A percentile compares a stretch with the other conserved stretches of the same genome.
These are phyloP conservation scores for Melanotaenia maccullochi DNA, from an alignment of 2,797 vertebrate species.

Conservation along the genomic window DNA sequence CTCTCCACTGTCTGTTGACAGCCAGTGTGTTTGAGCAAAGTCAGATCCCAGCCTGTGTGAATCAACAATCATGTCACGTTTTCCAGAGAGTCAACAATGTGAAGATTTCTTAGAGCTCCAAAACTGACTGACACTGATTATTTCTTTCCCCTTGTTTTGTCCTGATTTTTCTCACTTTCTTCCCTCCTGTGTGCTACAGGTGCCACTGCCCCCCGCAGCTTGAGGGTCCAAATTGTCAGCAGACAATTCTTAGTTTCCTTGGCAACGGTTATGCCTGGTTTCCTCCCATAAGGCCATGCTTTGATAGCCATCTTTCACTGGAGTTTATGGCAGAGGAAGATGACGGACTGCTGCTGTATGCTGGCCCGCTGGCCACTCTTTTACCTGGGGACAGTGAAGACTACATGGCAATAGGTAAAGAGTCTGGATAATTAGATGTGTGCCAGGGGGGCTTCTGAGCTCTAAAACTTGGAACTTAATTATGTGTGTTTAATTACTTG, in stretches of 20 bases:
- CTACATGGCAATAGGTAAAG: conserved; percentile 88
- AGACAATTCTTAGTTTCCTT: conserved; percentile 87
- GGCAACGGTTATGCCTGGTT: conserved; percentile 91
- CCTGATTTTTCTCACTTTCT: conserved; percentile 37
- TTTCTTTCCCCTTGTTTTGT: conserved; percentile 47
- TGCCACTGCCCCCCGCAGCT: conserved; percentile 86
- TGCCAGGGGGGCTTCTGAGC: conserved; percentile 19
- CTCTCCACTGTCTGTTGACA: conserved; percentile 19
- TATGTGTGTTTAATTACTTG: conserved; percentile 61
- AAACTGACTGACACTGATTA: conserved; percentile 52
- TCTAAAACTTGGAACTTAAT: conserved; percentile 49
- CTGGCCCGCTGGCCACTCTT: conserved; percentile 83
- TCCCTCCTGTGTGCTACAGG: conserved; percentile 69
- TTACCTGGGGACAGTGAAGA: conserved; percentile 81
- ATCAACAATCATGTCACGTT: conserved; percentile 48
- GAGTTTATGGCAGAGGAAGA: conserved; percentile 88
- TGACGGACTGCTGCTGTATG: conserved; percentile 86
- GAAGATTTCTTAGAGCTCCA: conserved; percentile 38
- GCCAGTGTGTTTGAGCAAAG: conserved; percentile 21
- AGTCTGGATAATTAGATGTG: conserved; percentile 51
- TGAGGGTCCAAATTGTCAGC: conserved; percentile 88
- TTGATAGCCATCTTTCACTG: conserved; percentile 87
- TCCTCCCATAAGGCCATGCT: conserved; percentile 87
- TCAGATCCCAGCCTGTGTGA: conserved; percentile 28
- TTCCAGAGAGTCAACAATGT: conserved; percentile 26